phyloP scores from a whole-genome alignment of 2,888 invertebrate species.

The Ceraclea dissimilis region DNA sequence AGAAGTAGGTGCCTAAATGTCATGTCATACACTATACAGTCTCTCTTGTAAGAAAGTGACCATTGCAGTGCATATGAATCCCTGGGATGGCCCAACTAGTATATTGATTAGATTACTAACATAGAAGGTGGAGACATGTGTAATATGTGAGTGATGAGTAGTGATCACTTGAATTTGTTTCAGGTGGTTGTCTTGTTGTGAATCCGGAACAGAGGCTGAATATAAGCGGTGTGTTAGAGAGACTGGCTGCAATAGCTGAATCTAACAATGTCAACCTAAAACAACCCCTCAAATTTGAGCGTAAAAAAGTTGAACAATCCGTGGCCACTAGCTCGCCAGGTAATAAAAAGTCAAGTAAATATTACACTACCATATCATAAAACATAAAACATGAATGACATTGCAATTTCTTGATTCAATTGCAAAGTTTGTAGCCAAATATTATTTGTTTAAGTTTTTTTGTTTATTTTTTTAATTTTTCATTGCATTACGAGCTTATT shows the following conservation, averaged over 20 bases:
- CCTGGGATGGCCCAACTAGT: too few species aligned
- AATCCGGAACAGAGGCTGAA: slow-evolving; percentile 77
- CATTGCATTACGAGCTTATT: slow-evolving; percentile 52
- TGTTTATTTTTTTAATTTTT: slow-evolving; percentile 36
- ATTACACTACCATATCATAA: slow-evolving; percentile 54
- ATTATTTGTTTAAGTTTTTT: slow-evolving; percentile 7
- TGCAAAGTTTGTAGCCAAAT: slow-evolving; percentile 7
- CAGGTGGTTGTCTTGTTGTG: slow-evolving; percentile 70
- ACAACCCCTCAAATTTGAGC: slow-evolving; percentile 65
- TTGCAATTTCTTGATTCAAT: not conserved
- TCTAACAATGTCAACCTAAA: slow-evolving; percentile 75
- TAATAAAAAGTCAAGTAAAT: slow-evolving; percentile 55
- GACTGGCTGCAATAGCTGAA: slow-evolving; percentile 83
- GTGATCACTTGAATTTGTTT: slow-evolving; percentile 17
- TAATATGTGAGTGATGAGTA: not conserved
- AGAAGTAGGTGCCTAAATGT: too few species aligned
- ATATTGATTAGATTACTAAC: too few species aligned
- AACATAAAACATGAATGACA: slow-evolving; percentile 22
- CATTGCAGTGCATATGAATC: too few species aligned
- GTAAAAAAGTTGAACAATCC: slow-evolving; percentile 55
- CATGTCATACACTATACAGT: too few species aligned
- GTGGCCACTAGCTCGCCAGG: slow-evolving; percentile 56
- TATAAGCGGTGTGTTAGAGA: slow-evolving; percentile 73
- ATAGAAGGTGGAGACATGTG: too few species aligned
- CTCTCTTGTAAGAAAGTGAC: too few species aligned